Percentiles rank a stretch among this genome's conserved stretches.
phyloP scores from a whole-genome alignment of 2,113 vertebrate species.

The Cacatua alba region DNA sequence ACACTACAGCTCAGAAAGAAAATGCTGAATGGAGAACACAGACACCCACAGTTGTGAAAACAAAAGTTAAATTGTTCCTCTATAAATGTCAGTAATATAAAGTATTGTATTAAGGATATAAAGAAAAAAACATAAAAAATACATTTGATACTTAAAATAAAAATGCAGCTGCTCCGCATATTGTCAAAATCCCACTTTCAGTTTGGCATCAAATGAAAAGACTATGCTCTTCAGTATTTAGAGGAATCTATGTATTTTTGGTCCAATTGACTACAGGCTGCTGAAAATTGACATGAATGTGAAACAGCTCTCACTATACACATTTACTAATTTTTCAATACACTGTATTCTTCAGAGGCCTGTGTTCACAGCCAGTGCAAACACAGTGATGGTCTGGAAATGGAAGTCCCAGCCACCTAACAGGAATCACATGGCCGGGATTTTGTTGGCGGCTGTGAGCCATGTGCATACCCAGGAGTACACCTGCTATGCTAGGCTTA shows the following conservation, averaged over 20 bases:
- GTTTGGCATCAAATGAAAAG: conserved; percentile 64
- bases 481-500: neutral
- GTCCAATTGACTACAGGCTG: conserved; percentile 32
- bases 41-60: conserved; percentile 8
- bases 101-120: conserved; percentile 34
- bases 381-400: neutral
- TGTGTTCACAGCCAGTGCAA: neutral
- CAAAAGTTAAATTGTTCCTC: conserved; percentile 40
- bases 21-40: conserved; percentile 37
- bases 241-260: conserved; percentile 41
- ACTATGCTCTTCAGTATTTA: conserved; percentile 44
- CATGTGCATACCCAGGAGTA: neutral
- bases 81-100: conserved; percentile 42
- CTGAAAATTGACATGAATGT: conserved; percentile 36
- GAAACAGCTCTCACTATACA: conserved; percentile 12
- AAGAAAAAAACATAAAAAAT: conserved; percentile 29
- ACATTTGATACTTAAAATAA: conserved; percentile 67
- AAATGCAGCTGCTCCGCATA: conserved; percentile 66
- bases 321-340: neutral
- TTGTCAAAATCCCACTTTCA: conserved; percentile 58
- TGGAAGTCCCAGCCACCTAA: neutral
- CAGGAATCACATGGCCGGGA: neutral
- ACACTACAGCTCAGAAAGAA: conserved; percentile 21
- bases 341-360: neutral
- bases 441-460: neutral